Percentiles rank a stretch among this genome's conserved stretches.
Evolutionary conservation across 92 coral and sea anemone species (phyloP).

Genomic region (Epizoanthus ramosus): DNA sequence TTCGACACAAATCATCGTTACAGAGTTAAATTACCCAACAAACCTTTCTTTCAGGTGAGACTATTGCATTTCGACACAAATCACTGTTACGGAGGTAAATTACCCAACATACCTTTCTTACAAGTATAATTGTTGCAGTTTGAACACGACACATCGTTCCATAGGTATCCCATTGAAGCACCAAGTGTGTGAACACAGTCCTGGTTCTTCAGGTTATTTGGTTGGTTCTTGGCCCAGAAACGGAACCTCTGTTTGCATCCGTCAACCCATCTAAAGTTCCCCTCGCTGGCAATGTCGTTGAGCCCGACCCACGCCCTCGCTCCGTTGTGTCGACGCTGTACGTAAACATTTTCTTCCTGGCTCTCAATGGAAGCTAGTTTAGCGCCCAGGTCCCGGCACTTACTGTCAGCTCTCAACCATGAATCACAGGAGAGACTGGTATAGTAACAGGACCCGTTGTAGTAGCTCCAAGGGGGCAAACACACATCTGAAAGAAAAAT

Average conservation of each 20-base stretch:
- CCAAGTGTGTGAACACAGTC: slow-evolving; percentile 69
- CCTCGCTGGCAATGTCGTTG: slow-evolving; percentile 74
- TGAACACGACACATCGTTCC: slow-evolving; percentile 63
- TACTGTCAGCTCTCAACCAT: slow-evolving; percentile 57
- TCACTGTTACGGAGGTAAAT: slow-evolving; percentile 42
- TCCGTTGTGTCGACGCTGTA: slow-evolving; percentile 73
- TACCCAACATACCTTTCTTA: slow-evolving; percentile 39
- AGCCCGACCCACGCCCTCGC: slow-evolving; percentile 73
- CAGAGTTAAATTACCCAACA: not conserved
- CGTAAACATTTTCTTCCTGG: slow-evolving; percentile 61
- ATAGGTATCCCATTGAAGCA: slow-evolving; percentile 26
- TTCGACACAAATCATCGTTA: too few species aligned
- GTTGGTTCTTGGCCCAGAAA: slow-evolving; percentile 63
- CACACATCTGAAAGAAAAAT: slow-evolving; percentile 54
- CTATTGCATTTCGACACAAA: slow-evolving; percentile 47
- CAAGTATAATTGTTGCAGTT: slow-evolving; percentile 58
- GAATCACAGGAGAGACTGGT: slow-evolving; percentile 57
- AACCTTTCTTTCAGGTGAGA: slow-evolving; percentile 60
- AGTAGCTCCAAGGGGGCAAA: slow-evolving; percentile 67
- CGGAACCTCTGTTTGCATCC: slow-evolving; percentile 53
- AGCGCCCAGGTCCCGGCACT: slow-evolving; percentile 48
- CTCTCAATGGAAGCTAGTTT: slow-evolving; percentile 47
- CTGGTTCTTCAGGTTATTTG: slow-evolving; percentile 50
- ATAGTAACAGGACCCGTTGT: slow-evolving; percentile 68
- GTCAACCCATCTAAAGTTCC: slow-evolving; percentile 61